Evolutionary conservation across 1,140 invertebrate genomes (phyloP).

Genomic region (Adoxophyes honmai): DNA sequence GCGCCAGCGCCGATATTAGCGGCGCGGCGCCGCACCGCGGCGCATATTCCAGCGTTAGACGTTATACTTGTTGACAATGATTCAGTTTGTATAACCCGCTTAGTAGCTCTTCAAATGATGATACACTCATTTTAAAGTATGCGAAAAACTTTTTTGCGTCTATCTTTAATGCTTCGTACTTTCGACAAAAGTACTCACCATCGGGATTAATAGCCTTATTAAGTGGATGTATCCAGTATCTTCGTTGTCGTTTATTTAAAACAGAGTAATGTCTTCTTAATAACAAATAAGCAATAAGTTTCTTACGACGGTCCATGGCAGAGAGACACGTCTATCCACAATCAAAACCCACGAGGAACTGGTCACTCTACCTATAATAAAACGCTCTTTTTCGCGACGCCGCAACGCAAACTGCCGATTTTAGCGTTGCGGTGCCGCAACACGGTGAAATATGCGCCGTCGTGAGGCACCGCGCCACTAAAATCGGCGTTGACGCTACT

Average conservation of each 20-base stretch:
- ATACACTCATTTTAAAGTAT: slow-evolving; percentile 16
- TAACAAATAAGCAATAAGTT: slow-evolving; percentile 16
- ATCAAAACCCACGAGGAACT: too few relatives aligned
- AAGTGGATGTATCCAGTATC: slow-evolving; percentile 16
- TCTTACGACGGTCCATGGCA: neutral
- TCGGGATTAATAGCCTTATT: slow-evolving; percentile 10
- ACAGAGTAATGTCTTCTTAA: slow-evolving; percentile 17
- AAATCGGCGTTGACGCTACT: too few relatives aligned
- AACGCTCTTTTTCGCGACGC: too few relatives aligned
- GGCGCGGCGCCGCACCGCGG: too few relatives aligned
- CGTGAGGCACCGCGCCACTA: too few relatives aligned
- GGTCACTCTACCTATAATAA: too few relatives aligned
- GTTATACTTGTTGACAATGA: too few relatives aligned
- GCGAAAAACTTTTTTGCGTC: slow-evolving; percentile 11
- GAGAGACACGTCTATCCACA: neutral
- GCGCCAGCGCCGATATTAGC: too few relatives aligned
- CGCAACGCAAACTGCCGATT: too few relatives aligned
- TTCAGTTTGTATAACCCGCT: slow-evolving; percentile 8
- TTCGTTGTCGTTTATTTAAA: too few relatives aligned
- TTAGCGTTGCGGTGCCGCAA: too few relatives aligned
- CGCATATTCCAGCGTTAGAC: too few relatives aligned
- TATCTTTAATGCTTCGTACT: slow-evolving; percentile 15
- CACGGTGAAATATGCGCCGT: neutral
- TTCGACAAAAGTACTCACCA: slow-evolving; percentile 14
- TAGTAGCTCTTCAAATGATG: slow-evolving; percentile 14